Percentiles rank a stretch among this genome's conserved stretches.
These are phyloP conservation scores for Cistogaster globosa DNA, from an alignment of 2,888 invertebrate species.

Conservation along the genomic window DNA sequence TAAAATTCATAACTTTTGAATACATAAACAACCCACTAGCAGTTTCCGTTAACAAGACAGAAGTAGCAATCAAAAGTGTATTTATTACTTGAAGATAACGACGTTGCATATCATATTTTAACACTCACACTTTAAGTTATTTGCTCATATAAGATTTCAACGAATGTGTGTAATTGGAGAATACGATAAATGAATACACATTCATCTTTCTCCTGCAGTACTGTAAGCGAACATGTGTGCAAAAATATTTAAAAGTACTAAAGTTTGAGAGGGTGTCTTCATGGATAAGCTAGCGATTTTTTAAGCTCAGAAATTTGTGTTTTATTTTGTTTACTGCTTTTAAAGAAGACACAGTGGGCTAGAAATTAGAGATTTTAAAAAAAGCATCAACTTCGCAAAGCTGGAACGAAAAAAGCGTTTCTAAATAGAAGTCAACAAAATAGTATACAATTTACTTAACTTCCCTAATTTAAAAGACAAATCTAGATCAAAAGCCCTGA, in stretches of 20 bases:
- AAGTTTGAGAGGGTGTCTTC: not conserved
- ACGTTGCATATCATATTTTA: constrained; percentile 7
- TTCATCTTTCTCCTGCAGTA: constrained; percentile 1
- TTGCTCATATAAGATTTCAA: not conserved
- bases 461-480: too few relatives aligned
- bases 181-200: constrained; percentile 15
- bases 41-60: constrained; percentile 4
- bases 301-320: too few relatives aligned
- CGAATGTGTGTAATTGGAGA: not conserved
- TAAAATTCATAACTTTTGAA: not conserved
- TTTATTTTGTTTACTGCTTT: too few relatives aligned
- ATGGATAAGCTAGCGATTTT: not conserved
- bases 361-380: too few relatives aligned
- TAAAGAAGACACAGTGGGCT: too few relatives aligned
- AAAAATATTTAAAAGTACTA: not conserved
- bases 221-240: not conserved
- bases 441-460: too few relatives aligned
- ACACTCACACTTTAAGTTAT: not conserved
- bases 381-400: too few relatives aligned
- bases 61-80: not conserved
- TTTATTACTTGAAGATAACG: constrained; percentile 31
- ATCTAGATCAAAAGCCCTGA: too few relatives aligned
- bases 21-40: not conserved
- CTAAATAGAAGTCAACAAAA: too few relatives aligned
- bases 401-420: too few relatives aligned